Conservation (phyloP, 2,113 vertebrate genomes). For the Lates calcarifer region DNA sequence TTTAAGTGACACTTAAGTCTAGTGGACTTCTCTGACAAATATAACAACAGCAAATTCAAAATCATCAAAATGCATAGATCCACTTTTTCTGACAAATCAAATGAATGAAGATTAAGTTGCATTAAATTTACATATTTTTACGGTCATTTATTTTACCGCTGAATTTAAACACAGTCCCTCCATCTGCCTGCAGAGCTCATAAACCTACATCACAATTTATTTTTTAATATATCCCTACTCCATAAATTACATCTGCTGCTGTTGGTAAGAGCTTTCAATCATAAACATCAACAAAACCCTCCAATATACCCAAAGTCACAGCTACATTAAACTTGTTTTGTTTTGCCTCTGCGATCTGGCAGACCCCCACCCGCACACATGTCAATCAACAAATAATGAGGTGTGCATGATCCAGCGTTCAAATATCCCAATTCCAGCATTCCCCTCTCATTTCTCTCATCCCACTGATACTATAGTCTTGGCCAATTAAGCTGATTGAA, state of each 20-base stretch:
- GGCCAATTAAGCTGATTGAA: conserved; percentile 75
- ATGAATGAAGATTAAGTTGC: conserved; percentile 30
- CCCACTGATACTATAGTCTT: conserved; percentile 45
- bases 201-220: not conserved
- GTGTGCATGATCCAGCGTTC: not conserved
- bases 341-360: conserved; percentile 14
- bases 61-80: conserved; percentile 42
- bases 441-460: conserved; percentile 42
- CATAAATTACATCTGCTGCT: not conserved
- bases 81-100: conserved; percentile 29
- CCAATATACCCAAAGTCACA: conserved; percentile 6
- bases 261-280: not conserved
- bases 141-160: conserved; percentile 21
- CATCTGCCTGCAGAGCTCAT: conserved; percentile 9
- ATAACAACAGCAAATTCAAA: not conserved
- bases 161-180: conserved; percentile 16
- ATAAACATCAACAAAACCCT: conserved; percentile 5
- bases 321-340: conserved; percentile 25
- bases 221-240: conserved; percentile 27
- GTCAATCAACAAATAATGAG: conserved; percentile 71
- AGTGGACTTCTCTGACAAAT: not conserved
- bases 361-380: conserved; percentile 14
- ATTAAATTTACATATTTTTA: conserved; percentile 48
- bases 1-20: too few species aligned
- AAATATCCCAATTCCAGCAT: conserved; percentile 27